Evolutionary conservation across 2,888 invertebrate genomes (phyloP).

Genomic region (Biston stratarius): DNA sequence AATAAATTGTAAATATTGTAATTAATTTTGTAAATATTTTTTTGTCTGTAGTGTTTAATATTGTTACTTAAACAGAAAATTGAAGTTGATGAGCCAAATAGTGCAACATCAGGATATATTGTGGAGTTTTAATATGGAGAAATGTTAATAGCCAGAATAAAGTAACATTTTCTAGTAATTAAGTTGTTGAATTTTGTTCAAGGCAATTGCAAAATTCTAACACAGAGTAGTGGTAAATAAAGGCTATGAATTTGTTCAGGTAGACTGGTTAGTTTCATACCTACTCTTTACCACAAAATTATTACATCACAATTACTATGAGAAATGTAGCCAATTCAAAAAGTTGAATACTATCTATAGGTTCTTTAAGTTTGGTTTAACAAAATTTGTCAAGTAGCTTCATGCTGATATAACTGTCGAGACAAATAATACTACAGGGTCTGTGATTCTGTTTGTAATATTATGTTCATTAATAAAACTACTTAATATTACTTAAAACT

Average conservation of each 20-base stretch:
- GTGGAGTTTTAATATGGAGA: constrained; percentile 5
- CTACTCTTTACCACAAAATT: constrained; percentile 3
- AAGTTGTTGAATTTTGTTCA: constrained; percentile 26
- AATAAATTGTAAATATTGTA: constrained; percentile 78
- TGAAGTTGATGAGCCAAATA: constrained; percentile 38
- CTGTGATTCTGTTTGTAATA: background rate
- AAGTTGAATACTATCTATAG: background rate
- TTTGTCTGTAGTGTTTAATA: constrained; percentile 37
- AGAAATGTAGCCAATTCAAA: background rate
- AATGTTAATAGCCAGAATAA: constrained; percentile 11
- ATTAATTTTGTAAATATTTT: constrained; percentile 83
- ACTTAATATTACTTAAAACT: background rate
- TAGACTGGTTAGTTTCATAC: constrained; percentile 2
- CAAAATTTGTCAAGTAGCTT: background rate
- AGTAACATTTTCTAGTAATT: constrained; percentile 7
- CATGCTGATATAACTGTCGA: background rate
- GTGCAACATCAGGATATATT: constrained; percentile 29
- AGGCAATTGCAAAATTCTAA: background rate
- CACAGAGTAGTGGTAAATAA: background rate
- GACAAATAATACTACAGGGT: background rate
- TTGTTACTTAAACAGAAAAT: constrained; percentile 37
- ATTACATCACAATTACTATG: background rate
- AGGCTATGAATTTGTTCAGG: background rate
- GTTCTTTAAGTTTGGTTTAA: background rate
- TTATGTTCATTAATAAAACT: no score